A percentile compares a stretch with the other conserved stretches of the same genome.
Conservation (phyloP, 2,113 vertebrate species). For the Spermophilus dauricus region DNA sequence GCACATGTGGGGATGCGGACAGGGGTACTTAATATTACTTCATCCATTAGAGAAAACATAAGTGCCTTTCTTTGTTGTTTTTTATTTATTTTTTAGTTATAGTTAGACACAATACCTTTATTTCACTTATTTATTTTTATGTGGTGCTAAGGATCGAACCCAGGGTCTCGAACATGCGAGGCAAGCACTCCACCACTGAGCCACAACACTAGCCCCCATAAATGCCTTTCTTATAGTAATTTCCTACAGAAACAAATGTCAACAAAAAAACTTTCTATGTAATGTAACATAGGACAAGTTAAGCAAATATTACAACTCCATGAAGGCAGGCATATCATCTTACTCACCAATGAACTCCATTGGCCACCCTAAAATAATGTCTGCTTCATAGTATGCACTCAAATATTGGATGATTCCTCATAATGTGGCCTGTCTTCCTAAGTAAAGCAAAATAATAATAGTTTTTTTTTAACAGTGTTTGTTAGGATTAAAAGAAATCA, state of each 20-base stretch:
- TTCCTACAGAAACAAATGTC: conserved; percentile 45
- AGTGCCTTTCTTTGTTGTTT: background rate
- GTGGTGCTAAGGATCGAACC: no score
- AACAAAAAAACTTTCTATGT: background rate
- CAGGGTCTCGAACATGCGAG: no score
- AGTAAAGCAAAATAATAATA: conserved; percentile 31
- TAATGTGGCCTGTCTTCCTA: background rate
- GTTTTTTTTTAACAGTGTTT: conserved; percentile 1
- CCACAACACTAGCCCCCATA: background rate
- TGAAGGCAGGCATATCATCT: background rate
- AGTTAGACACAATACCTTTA: no score
- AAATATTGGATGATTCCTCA: conserved; percentile 49
- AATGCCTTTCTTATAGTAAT: background rate
- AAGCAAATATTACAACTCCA: conserved; percentile 39
- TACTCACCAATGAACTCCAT: background rate
- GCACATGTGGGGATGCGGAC: background rate
- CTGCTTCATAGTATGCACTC: background rate
- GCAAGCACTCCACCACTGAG: no score
- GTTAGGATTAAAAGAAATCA: conserved; percentile 52
- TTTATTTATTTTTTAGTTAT: no score
- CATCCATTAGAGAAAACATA: background rate
- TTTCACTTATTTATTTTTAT: no score
- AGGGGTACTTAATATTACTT: conserved; percentile 8
- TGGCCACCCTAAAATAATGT: conserved; percentile 17
- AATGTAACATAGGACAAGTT: background rate